phyloP scores from a whole-genome alignment of 2,888 invertebrate genomes.

The Merodon equestris region DNA sequence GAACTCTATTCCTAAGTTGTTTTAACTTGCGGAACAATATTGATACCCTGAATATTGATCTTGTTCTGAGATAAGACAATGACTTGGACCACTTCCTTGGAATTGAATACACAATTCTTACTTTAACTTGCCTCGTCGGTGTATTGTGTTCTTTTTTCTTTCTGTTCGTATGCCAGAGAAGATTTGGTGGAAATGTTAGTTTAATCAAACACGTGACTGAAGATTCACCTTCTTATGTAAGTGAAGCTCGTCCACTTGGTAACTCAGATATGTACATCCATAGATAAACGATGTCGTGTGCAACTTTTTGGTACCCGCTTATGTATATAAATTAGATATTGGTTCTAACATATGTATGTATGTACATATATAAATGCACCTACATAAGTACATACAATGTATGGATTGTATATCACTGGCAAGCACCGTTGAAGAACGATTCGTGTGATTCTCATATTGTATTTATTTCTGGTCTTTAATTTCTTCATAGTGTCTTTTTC shows the following conservation, averaged over 20 bases:
- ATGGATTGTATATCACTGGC: too few species aligned
- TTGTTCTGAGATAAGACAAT: constrained; percentile 77
- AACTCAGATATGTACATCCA: not conserved
- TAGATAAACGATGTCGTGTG: not conserved
- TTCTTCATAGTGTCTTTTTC: too few species aligned
- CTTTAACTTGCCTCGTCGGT: constrained; percentile 25
- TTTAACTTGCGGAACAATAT: constrained; percentile 71
- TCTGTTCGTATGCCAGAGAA: constrained; percentile 14
- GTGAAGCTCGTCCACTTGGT: constrained; percentile 4
- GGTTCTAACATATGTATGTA: too few species aligned
- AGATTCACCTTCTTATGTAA: constrained; percentile 38
- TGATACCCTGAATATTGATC: constrained; percentile 79
- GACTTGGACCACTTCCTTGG: constrained; percentile 77
- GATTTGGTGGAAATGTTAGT: constrained; percentile 17
- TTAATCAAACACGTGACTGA: constrained; percentile 40
- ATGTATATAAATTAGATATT: constrained; percentile 31
- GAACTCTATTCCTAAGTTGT: constrained; percentile 47
- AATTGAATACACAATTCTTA: constrained; percentile 70
- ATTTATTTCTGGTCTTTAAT: too few species aligned
- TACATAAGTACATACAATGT: too few species aligned
- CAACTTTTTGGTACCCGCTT: constrained; percentile 16
- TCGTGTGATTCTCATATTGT: constrained; percentile 36
- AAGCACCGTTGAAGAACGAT: not conserved
- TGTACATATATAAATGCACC: too few species aligned
- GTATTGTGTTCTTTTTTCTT: constrained; percentile 3